These are phyloP conservation scores for Camelus dromedarius DNA, from an alignment of 2,113 vertebrate species.

Conservation along the genomic window DNA sequence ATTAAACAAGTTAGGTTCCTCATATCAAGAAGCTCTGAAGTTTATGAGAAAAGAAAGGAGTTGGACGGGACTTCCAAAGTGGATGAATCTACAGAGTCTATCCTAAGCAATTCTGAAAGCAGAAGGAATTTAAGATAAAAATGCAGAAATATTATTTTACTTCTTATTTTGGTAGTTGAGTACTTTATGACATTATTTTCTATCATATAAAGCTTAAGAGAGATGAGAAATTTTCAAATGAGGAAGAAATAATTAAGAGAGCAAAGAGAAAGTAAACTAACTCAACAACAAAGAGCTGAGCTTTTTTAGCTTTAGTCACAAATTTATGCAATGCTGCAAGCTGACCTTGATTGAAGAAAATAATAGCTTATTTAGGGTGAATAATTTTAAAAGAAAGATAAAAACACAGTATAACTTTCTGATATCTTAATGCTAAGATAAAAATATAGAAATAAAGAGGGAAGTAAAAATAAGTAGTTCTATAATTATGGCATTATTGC, in stretches of 20 bases:
- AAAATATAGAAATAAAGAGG: conserved; percentile 2
- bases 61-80: neutral
- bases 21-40: neutral
- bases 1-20: neutral
- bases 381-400: neutral
- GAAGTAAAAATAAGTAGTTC: neutral
- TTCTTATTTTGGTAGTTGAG: neutral
- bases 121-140: conserved; percentile 29
- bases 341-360: neutral
- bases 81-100: neutral
- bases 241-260: neutral
- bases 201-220: neutral
- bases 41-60: neutral
- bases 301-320: neutral
- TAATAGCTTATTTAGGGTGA: neutral
- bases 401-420: neutral
- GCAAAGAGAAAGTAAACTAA: conserved; percentile 11
- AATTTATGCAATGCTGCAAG: neutral
- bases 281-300: neutral
- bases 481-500: neutral
- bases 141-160: neutral
- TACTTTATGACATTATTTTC: neutral
- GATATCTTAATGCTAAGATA: neutral
- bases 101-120: neutral
- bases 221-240: neutral